Percentiles rank a stretch among this genome's conserved stretches.
Conservation (phyloP, 2,888 invertebrate genomes). For the Xestobium rufovillosum region DNA sequence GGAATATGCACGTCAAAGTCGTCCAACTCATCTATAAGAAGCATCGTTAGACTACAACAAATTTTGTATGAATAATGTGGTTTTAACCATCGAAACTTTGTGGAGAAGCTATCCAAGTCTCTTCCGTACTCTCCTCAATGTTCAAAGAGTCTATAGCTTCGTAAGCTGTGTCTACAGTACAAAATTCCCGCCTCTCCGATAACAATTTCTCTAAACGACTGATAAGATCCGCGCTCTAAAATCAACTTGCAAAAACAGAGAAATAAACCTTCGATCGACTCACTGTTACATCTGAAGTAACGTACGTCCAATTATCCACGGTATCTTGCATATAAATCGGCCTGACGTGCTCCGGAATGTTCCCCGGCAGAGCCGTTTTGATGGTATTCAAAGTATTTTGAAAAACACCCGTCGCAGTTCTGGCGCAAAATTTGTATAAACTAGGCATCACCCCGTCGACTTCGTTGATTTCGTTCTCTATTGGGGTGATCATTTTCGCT, state of each 20-base stretch:
- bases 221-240: slow-evolving; percentile 42
- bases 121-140: slow-evolving; percentile 8
- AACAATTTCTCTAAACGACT: slow-evolving; percentile 48
- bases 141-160: slow-evolving; percentile 56
- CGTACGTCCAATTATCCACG: slow-evolving; percentile 44
- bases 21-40: slow-evolving; percentile 45
- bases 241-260: slow-evolving; percentile 19
- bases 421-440: slow-evolving; percentile 58
- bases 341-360: slow-evolving; percentile 40
- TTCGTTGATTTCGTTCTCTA: slow-evolving; percentile 30
- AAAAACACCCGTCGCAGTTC: slow-evolving; percentile 72
- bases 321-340: slow-evolving; percentile 31
- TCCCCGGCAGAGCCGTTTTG: slow-evolving; percentile 59
- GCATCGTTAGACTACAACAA: too few relatives aligned
- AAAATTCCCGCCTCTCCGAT: slow-evolving; percentile 49
- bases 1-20: slow-evolving; percentile 46
- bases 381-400: slow-evolving; percentile 61
- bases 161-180: slow-evolving; percentile 53
- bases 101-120: not conserved
- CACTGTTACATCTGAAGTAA: slow-evolving; percentile 41
- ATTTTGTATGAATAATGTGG: too few relatives aligned
- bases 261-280: slow-evolving; percentile 19
- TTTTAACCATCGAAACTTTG: not conserved
- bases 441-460: slow-evolving; percentile 40
- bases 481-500: slow-evolving; percentile 20